Conservation (phyloP, 2,888 invertebrate species). For the Cryptocephalus moraei region DNA sequence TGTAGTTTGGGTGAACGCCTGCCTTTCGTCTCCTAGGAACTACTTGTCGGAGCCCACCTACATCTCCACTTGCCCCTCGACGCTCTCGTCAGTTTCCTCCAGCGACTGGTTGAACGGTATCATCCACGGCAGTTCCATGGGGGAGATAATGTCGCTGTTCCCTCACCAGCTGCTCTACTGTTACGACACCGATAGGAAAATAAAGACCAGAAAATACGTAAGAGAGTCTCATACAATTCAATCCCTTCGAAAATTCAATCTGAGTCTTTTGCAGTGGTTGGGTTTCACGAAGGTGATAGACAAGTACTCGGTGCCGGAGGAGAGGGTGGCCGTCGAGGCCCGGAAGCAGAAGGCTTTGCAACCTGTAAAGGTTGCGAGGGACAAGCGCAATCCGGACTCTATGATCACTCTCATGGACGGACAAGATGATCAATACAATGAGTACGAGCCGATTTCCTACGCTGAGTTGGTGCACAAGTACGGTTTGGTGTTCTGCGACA, state of each 20-base stretch:
- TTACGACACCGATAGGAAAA: conserved; percentile 27
- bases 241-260: no score
- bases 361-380: neutral
- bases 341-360: conserved; percentile 10
- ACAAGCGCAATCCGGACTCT: conserved; percentile 3
- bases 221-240: no score
- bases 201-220: no score
- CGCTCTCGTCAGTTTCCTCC: conserved; percentile 31
- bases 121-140: conserved; percentile 41
- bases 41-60: conserved; percentile 23
- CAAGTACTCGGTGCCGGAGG: conserved; percentile 17
- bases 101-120: conserved; percentile 45
- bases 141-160: conserved; percentile 41
- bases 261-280: conserved; percentile 25
- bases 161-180: conserved; percentile 34
- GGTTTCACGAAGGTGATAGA: conserved; percentile 22
- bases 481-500: conserved; percentile 39
- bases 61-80: conserved; percentile 33
- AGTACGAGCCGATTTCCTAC: conserved; percentile 40
- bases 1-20: neutral
- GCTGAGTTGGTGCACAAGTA: conserved; percentile 38
- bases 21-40: conserved; percentile 10
- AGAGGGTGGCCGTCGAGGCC: conserved; percentile 12
- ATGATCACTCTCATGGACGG: neutral
- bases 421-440: neutral